Evolutionary conservation across 2,113 vertebrate genomes (phyloP).

Genomic region (Aegithalos caudatus): DNA sequence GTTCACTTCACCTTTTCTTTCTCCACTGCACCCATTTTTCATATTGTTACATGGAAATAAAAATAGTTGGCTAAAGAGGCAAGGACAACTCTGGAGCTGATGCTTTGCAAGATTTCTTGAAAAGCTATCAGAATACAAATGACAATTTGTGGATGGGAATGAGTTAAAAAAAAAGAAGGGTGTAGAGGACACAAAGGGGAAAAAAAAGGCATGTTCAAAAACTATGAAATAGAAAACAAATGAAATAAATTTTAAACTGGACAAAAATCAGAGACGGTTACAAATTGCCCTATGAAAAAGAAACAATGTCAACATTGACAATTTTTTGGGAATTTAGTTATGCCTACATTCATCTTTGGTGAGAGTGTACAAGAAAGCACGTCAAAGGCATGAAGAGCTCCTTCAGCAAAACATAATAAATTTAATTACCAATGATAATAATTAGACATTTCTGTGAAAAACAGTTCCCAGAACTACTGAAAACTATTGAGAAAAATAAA

Average conservation of each 20-base stretch:
- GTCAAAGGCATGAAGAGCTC: slow-evolving; percentile 1
- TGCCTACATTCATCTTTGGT: not conserved
- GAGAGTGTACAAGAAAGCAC: not conserved
- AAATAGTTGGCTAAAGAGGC: not conserved
- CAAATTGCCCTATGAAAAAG: not conserved
- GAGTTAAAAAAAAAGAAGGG: not conserved
- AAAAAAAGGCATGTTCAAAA: not conserved
- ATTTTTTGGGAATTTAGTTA: not conserved
- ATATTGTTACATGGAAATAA: not conserved
- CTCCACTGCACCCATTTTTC: not conserved
- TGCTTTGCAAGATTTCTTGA: not conserved
- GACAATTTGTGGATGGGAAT: not conserved
- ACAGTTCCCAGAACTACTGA: slow-evolving; percentile 54
- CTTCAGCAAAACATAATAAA: slow-evolving; percentile 35
- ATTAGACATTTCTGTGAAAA: slow-evolving; percentile 49
- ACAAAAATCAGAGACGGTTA: not conserved
- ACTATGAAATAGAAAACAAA: not conserved
- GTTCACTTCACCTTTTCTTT: not conserved
- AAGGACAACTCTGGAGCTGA: not conserved
- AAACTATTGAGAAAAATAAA: slow-evolving; percentile 27
- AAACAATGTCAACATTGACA: not conserved
- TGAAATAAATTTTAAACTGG: not conserved
- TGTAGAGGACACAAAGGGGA: not conserved
- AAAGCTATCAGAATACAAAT: not conserved
- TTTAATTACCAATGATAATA: slow-evolving; percentile 50